Percentiles rank a stretch among this genome's conserved stretches.
Evolutionary conservation across 2,797 vertebrate species (phyloP).

Genomic region (Pseudochromis fuscus): DNA sequence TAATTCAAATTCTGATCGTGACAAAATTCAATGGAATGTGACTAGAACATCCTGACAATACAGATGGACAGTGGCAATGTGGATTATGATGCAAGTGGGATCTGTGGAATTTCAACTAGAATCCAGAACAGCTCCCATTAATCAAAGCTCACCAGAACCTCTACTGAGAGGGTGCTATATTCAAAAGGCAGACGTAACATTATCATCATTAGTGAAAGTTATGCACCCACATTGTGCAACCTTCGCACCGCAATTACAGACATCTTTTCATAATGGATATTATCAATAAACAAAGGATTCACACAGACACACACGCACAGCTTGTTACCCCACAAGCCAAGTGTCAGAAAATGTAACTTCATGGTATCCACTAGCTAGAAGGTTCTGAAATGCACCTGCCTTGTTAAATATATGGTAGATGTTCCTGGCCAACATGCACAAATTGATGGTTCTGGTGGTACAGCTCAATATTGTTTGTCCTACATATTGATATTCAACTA

Average conservation of each 20-base stretch:
- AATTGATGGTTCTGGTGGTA: not conserved
- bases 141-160: not conserved
- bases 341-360: too few species aligned
- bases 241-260: too few species aligned
- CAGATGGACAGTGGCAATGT: not conserved
- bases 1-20: not conserved
- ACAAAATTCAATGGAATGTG: conserved; percentile 3
- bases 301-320: too few species aligned
- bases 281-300: too few species aligned
- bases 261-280: too few species aligned
- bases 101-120: not conserved
- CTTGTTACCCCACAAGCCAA: too few species aligned
- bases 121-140: not conserved
- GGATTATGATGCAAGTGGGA: not conserved
- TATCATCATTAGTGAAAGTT: too few species aligned
- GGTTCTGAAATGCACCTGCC: not conserved
- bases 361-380: too few species aligned
- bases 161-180: too few species aligned
- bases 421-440: not conserved
- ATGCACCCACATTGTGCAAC: too few species aligned
- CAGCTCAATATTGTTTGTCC: not conserved
- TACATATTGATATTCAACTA: not conserved
- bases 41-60: conserved; percentile 4
- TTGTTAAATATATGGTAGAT: not conserved
- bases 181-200: too few species aligned